Evolutionary conservation across 2,797 vertebrate genomes (phyloP), one percentile per base, ranked within the genome.

Genomic region (Chelon labrosus): DNA sequence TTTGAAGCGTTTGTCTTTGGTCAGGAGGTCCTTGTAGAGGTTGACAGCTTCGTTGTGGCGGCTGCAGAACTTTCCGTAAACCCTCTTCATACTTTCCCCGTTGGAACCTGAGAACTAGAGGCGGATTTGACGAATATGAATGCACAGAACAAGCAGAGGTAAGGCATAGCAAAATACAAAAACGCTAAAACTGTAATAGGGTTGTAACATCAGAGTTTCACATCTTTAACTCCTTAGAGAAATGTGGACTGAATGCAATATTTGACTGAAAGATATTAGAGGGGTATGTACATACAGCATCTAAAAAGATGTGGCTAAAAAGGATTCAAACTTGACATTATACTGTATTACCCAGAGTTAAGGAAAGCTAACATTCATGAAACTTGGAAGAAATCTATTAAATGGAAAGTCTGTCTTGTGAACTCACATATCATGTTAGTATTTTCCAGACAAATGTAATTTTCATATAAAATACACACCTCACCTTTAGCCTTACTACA

Each of bases 1-100:
- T 87, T 99, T 98, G 77, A 99, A 99, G 54, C 96, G 95, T 71
- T 98, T 99, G 80, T 99, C 98, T 93, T 97, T 98, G 59, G 95
- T 94, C 65, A 94, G 92, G 1, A 98, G 94, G 66, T 99, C 98
- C 84, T 99, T 99, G 92, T 98, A 99, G 73, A 96, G 94, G 91
- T 93, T 97, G 16, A 99, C 96, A 0, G 98, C 97, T 81, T 99
- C 97, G 0, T 95, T 99, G 93, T 99, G 98, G 13, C 97, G 97
- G 68, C 98, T 97, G 6, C 98, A 99, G 87, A 99, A 99, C 85
- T 93, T 96, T 42, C 98, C 97, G 0, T 99, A 99, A 0, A 96
- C 95, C 88, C 93, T 96, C 92, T 96, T 99, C 94, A 99, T 96
- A 27, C 88, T 94, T 76, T 98, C 96, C 0, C 96, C 97, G 0